A percentile compares a stretch with the other conserved stretches of the same genome.
These are phyloP conservation scores for Craniophora ligustri DNA, from an alignment of 2,888 invertebrate genomes.

Conservation along the genomic window DNA sequence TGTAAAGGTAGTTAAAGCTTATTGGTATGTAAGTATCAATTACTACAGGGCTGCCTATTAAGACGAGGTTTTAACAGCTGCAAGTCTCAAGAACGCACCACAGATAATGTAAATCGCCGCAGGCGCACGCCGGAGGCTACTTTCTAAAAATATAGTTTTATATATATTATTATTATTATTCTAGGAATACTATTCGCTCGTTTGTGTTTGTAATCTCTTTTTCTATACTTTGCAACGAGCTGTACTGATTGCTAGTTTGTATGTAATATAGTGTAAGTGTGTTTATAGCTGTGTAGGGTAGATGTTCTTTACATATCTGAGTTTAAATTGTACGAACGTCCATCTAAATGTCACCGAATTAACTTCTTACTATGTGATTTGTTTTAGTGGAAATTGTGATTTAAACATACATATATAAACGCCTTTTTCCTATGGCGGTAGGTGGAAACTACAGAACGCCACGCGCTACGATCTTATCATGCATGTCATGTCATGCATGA, in stretches of 20 bases:
- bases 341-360: slow-evolving; percentile 53
- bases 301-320: slow-evolving; percentile 63
- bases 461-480: too few relatives aligned
- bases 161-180: slow-evolving; percentile 38
- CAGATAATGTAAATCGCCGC: neutral
- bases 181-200: slow-evolving; percentile 67
- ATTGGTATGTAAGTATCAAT: slow-evolving; percentile 14
- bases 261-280: slow-evolving; percentile 59
- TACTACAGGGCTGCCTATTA: slow-evolving; percentile 26
- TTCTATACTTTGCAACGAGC: slow-evolving; percentile 64
- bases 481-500: too few relatives aligned
- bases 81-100: neutral
- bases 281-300: slow-evolving; percentile 67
- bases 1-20: slow-evolving; percentile 34
- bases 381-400: slow-evolving; percentile 45
- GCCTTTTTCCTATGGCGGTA: too few relatives aligned
- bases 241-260: slow-evolving; percentile 67
- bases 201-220: slow-evolving; percentile 61
- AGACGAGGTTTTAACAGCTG: slow-evolving; percentile 11
- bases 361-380: slow-evolving; percentile 14
- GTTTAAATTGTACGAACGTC: slow-evolving; percentile 48
- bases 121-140: slow-evolving; percentile 24
- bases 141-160: slow-evolving; percentile 42
- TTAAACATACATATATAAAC: neutral
- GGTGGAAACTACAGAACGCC: too few relatives aligned